Base-by-base conservation (phyloP, 2,113 vertebrate species). In the Glaucomys volans region DNA sequence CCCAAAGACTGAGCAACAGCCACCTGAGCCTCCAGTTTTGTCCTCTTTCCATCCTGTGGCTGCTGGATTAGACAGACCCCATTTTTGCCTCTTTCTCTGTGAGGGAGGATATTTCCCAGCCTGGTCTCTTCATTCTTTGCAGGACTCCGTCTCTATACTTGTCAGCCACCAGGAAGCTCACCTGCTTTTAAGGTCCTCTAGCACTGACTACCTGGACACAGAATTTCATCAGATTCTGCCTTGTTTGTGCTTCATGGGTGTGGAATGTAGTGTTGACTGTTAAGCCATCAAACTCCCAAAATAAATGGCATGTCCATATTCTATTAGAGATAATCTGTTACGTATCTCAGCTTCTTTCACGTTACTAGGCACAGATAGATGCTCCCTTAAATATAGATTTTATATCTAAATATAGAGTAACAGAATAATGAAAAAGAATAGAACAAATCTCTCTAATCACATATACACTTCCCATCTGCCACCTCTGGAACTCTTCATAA, bases 251-350 rank as follows among this genome's bases (percentile, higher is more conserved):
- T 67, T 87, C 77, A 26, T 26, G 42, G 42, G 24, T 26, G 4
- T 0, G 14, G 26, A 7, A 2, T 67, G 4, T 66, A 4, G 4
- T 28, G 3, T 47, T 18, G 5, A 6, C 35, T 50, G 1, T 47
- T 62, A 87, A 79, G 12, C 35, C 32, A 50, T 57, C 47, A 24
- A 67, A 54, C 1, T 79, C 6, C 10, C 26, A 6, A 81, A 87
- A 42, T 2, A 35, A n/a, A 22, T 16, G 64, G 24, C 4, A 54
- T 2, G 8, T 14, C 22, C 8, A 4, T 11, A 32, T 64, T 40
- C 52, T 59, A 5, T 92, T 24, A 62, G 28, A 4, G 18, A 22
- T 37, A 28, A 37, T 64, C 7, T 83, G 5, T 40, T 42, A 7
- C 35, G 17, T 42, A 32, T 8, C 12, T 35, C 13, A 75, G 50